Evolutionary conservation across 2,888 invertebrate species (phyloP).

Genomic region (Lithophane leautieri): DNA sequence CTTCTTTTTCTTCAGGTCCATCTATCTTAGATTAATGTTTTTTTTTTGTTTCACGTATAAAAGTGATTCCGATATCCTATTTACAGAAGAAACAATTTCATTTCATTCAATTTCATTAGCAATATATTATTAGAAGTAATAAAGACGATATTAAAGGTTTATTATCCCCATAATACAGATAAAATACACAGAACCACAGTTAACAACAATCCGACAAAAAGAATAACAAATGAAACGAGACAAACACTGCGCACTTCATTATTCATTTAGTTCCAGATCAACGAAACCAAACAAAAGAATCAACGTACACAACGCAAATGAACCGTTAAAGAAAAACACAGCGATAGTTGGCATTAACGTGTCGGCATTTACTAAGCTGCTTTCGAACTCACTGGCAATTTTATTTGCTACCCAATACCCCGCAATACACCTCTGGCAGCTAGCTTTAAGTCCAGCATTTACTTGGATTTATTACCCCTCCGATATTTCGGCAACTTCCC

Average conservation of each 20-base stretch:
- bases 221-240: constrained; percentile 14
- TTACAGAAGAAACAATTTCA: too few species aligned
- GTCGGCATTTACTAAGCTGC: constrained; percentile 58
- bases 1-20: too few species aligned
- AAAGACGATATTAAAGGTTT: too few species aligned
- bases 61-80: too few species aligned
- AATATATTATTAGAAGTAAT: too few species aligned
- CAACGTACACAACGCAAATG: constrained; percentile 31
- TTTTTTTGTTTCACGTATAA: too few species aligned
- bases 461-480: constrained; percentile 66
- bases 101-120: too few species aligned
- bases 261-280: constrained; percentile 39
- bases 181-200: not conserved
- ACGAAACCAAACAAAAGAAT: constrained; percentile 44
- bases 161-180: not conserved
- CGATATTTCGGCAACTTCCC: constrained; percentile 65
- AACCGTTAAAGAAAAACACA: constrained; percentile 47
- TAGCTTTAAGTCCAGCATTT: constrained; percentile 59
- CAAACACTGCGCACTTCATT: constrained; percentile 32
- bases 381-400: constrained; percentile 53
- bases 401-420: constrained; percentile 55
- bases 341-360: constrained; percentile 57
- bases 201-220: constrained; percentile 6
- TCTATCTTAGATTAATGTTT: too few species aligned
- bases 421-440: constrained; percentile 59